These are phyloP conservation scores for Lasioglossum figueresi DNA, from an alignment of 2,888 invertebrate species.

Conservation along the genomic window DNA sequence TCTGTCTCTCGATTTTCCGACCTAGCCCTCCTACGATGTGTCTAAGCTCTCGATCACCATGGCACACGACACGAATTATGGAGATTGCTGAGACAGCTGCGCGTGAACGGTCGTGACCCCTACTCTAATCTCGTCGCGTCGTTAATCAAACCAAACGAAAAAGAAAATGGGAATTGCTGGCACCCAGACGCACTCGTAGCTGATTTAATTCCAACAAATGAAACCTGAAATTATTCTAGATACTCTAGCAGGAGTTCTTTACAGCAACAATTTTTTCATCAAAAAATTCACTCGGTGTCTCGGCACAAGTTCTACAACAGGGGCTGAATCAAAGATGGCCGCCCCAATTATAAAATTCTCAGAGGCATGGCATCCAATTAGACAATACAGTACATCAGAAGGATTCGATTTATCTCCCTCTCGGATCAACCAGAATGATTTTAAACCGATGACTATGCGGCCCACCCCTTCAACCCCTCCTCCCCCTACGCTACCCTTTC, in stretches of 20 bases:
- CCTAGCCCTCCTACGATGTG: conserved; percentile 6
- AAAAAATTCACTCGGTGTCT: background rate
- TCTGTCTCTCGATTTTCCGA: conserved; percentile 55
- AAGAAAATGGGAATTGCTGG: conserved; percentile 3
- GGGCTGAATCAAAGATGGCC: background rate
- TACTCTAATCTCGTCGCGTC: conserved; percentile 14
- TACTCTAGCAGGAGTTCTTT: background rate
- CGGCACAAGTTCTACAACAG: background rate
- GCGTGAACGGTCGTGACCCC: conserved; percentile 10
- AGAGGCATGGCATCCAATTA: background rate
- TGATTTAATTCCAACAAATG: background rate
- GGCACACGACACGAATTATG: conserved; percentile 61
- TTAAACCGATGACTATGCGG: background rate
- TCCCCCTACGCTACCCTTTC: background rate
- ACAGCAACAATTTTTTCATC: background rate
- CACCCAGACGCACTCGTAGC: background rate
- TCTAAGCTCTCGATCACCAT: conserved; percentile 7
- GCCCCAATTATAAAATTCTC: background rate
- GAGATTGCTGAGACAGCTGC: conserved; percentile 27
- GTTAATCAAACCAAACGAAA: conserved; percentile 8
- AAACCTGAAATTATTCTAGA: background rate
- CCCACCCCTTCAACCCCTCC: no score
- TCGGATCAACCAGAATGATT: background rate
- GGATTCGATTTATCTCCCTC: background rate
- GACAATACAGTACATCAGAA: background rate